Conservation (phyloP, 2,113 vertebrate species). For the Spilogale gracilis region DNA sequence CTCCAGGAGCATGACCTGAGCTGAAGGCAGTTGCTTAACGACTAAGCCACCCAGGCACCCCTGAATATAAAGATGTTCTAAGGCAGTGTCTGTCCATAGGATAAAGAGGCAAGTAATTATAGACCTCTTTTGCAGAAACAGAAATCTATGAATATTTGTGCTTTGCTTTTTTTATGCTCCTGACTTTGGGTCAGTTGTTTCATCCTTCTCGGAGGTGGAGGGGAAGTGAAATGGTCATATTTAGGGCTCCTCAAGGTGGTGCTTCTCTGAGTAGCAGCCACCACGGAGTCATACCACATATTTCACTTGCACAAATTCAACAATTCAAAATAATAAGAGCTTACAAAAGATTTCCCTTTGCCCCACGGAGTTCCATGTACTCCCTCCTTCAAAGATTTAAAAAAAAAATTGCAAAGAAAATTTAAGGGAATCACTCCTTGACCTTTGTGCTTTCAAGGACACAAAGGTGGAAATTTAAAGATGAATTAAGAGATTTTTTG, state of each 20-base stretch:
- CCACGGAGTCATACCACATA: too few relatives aligned
- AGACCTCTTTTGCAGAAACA: neutral
- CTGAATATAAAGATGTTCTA: neutral
- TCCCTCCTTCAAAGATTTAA: neutral
- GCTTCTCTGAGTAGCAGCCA: too few relatives aligned
- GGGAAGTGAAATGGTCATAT: neutral
- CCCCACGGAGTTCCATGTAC: accelerated
- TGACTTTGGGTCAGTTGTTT: neutral
- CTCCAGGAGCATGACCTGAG: too few relatives aligned
- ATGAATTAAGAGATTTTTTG: neutral
- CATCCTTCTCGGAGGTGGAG: neutral
- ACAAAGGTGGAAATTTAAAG: neutral
- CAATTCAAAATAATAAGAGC: neutral
- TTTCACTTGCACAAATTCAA: neutral
- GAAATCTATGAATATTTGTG: neutral
- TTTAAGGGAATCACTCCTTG: neutral
- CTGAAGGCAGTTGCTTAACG: too few relatives aligned
- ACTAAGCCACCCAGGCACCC: too few relatives aligned
- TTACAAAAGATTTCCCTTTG: neutral
- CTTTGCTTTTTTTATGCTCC: neutral
- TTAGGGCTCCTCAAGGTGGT: neutral
- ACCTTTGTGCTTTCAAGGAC: neutral
- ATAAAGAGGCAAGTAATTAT: neutral
- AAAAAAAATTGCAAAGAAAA: neutral
- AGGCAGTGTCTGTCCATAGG: neutral